Percentiles rank a stretch among this genome's conserved stretches.
These are phyloP conservation scores for Trachops cirrhosus DNA, from an alignment of 2,797 vertebrate genomes.

Conservation along the genomic window DNA sequence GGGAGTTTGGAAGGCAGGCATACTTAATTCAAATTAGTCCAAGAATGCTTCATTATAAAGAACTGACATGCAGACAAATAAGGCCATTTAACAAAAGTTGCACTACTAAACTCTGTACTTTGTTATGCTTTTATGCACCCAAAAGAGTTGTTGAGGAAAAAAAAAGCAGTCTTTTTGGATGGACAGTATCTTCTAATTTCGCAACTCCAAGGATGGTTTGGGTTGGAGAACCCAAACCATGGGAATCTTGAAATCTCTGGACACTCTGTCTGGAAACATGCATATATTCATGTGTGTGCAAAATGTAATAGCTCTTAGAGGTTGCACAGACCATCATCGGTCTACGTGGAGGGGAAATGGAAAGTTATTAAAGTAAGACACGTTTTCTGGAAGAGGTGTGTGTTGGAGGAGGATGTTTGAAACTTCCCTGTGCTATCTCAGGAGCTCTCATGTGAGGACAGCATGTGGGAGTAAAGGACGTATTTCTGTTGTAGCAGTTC, in stretches of 20 bases:
- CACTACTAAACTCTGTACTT: slow-evolving; percentile 18
- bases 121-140: neutral
- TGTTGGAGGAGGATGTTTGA: neutral
- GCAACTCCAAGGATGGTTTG: neutral
- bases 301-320: neutral
- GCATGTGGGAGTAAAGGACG: neutral
- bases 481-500: neutral
- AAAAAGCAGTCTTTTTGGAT: neutral
- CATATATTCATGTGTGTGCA: neutral
- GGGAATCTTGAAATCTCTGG: slow-evolving; percentile 17
- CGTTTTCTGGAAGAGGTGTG: neutral
- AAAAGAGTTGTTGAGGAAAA: slow-evolving; percentile 26
- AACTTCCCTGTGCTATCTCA: neutral
- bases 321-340: neutral
- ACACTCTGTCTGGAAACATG: neutral
- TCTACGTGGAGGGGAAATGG: neutral
- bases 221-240: neutral
- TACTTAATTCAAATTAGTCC: slow-evolving; percentile 64
- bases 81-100: slow-evolving; percentile 48
- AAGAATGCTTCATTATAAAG: slow-evolving; percentile 35
- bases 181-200: neutral
- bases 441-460: neutral
- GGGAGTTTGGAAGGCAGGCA: slow-evolving; percentile 19
- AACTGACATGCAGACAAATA: slow-evolving; percentile 48
- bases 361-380: neutral